Percentiles rank a stretch among this genome's conserved stretches.
These are phyloP conservation scores for Pteropus rufus DNA, from an alignment of 2,797 vertebrate species.

Conservation along the genomic window DNA sequence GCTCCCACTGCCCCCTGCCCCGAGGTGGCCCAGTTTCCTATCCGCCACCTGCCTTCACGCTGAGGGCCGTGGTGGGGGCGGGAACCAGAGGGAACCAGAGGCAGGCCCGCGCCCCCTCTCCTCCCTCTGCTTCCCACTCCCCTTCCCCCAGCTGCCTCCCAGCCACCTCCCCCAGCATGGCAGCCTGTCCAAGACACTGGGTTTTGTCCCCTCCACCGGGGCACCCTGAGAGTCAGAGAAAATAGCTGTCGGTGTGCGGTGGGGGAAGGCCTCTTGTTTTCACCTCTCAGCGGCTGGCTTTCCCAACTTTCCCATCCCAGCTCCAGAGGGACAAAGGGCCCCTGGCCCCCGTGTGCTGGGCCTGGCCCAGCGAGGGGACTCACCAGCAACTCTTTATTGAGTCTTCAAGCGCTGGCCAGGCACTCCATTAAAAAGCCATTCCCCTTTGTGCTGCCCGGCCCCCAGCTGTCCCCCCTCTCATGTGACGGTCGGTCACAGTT, in stretches of 20 bases:
- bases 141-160: slow-evolving; percentile 57
- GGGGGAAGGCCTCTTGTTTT: slow-evolving; percentile 71
- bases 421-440: slow-evolving; percentile 90
- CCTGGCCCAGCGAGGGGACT: slow-evolving; percentile 81
- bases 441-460: slow-evolving; percentile 84
- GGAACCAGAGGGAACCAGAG: neutral
- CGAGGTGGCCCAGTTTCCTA: slow-evolving; percentile 29
- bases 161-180: slow-evolving; percentile 37
- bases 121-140: neutral
- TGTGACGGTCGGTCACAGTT: slow-evolving; percentile 86
- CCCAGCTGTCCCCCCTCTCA: slow-evolving; percentile 88
- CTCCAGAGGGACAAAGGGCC: slow-evolving; percentile 80
- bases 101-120: neutral
- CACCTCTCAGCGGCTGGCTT: slow-evolving; percentile 63
- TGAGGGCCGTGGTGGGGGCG: neutral
- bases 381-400: slow-evolving; percentile 84
- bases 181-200: slow-evolving; percentile 64
- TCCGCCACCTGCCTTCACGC: slow-evolving; percentile 56
- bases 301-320: slow-evolving; percentile 82
- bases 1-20: neutral
- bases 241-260: slow-evolving; percentile 53
- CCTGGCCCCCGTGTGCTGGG: slow-evolving; percentile 72
- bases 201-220: slow-evolving; percentile 66
- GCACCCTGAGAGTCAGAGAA: slow-evolving; percentile 71
- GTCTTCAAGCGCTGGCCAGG: slow-evolving; percentile 85